Conservation (phyloP, 2,113 vertebrate species). For the Ancistrus triradiatus region DNA sequence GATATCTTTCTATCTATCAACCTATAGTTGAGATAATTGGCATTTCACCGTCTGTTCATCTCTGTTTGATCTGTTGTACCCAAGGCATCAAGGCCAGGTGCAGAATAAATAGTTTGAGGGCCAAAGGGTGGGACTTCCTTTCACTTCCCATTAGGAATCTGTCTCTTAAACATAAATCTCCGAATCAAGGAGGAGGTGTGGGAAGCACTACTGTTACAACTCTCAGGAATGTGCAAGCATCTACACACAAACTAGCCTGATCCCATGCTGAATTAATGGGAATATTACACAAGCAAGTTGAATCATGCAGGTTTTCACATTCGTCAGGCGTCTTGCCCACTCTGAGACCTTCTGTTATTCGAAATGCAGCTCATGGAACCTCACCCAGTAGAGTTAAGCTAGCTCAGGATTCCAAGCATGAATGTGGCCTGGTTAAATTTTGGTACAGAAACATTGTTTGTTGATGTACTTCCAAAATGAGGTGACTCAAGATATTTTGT, state of each 20-base stretch:
- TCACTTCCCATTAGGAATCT: conserved; percentile 17
- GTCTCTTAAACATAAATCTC: conserved; percentile 45
- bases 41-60: conserved; percentile 4
- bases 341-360: too few relatives aligned
- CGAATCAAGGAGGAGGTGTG: conserved; percentile 2
- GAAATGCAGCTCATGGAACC: background rate
- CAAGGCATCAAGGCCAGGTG: conserved; percentile 33
- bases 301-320: too few relatives aligned
- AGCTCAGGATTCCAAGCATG: background rate
- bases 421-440: too few relatives aligned
- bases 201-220: background rate
- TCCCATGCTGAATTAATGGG: too few relatives aligned
- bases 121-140: conserved; percentile 39
- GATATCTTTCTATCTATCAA: too few relatives aligned
- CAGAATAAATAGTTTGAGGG: conserved; percentile 35
- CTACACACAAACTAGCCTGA: background rate
- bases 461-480: too few relatives aligned
- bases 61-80: conserved; percentile 14
- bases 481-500: too few relatives aligned
- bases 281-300: background rate
- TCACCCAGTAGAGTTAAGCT: background rate
- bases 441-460: too few relatives aligned
- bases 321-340: too few relatives aligned
- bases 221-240: conserved; percentile 15
- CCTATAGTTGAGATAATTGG: background rate